These are phyloP conservation scores for Sebastes minor DNA, from an alignment of 2,797 vertebrate species.

Conservation along the genomic window DNA sequence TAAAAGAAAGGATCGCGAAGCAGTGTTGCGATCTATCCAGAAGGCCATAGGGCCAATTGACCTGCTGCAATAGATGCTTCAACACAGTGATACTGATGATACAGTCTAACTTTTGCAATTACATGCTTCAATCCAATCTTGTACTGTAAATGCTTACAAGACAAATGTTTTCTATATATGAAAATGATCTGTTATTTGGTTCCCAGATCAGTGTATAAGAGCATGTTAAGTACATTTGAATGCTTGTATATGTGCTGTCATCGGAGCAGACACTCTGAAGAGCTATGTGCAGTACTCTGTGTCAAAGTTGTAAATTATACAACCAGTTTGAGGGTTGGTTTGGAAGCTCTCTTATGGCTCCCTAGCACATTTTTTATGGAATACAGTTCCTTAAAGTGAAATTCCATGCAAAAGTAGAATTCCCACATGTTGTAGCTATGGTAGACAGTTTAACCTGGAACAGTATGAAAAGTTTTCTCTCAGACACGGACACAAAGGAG, in stretches of 20 bases:
- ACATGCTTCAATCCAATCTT: background rate
- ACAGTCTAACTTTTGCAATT: background rate
- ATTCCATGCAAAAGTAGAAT: constrained; percentile 49
- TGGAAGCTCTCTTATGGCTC: constrained; percentile 28
- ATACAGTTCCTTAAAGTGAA: constrained; percentile 50
- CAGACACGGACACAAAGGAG: constrained; percentile 1
- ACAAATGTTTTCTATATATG: background rate
- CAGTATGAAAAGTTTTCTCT: background rate
- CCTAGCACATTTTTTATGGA: constrained; percentile 43
- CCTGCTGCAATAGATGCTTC: background rate
- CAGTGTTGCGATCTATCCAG: background rate
- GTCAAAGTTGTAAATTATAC: constrained; percentile 56
- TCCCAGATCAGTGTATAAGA: background rate
- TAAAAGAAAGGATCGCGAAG: background rate
- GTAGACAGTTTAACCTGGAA: constrained; percentile 35
- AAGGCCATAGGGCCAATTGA: background rate
- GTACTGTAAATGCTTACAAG: background rate
- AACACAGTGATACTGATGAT: background rate
- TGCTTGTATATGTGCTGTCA: constrained; percentile 36
- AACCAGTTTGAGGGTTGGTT: constrained; percentile 29
- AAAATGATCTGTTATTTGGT: constrained; percentile 4
- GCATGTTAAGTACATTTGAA: constrained; percentile 32
- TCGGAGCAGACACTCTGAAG: constrained; percentile 38
- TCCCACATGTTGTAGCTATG: constrained; percentile 30
- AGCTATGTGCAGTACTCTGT: constrained; percentile 28